These are phyloP conservation scores for Ariopsis seemanni DNA, from an alignment of 2,113 vertebrate species.

Conservation along the genomic window DNA sequence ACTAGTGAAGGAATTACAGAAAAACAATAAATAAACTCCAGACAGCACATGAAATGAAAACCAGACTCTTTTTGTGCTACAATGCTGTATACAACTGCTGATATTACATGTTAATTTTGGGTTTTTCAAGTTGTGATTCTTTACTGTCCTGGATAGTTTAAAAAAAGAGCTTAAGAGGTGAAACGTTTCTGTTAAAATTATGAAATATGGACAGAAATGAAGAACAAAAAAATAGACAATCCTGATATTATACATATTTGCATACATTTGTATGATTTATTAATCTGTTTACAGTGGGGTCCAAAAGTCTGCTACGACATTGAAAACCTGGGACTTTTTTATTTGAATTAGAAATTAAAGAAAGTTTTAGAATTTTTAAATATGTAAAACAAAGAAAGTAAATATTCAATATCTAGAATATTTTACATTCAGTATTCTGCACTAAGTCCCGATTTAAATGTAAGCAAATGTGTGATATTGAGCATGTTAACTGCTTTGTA, in stretches of 20 bases:
- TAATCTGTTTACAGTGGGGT: neutral
- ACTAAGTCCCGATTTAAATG: neutral
- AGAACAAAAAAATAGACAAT: neutral
- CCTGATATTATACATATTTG: neutral
- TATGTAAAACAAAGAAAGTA: neutral
- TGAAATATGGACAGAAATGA: neutral
- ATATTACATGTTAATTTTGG: neutral
- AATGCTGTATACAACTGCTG: neutral
- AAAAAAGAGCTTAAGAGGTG: neutral
- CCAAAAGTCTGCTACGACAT: neutral
- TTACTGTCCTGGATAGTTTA: neutral
- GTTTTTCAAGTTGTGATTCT: neutral
- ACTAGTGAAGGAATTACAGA: neutral
- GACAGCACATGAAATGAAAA: neutral
- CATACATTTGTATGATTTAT: neutral
- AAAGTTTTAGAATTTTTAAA: neutral
- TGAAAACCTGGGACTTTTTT: neutral
- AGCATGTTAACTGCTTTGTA: too few species aligned
- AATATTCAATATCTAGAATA: neutral
- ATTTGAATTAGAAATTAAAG: neutral
- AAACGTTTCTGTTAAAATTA: neutral
- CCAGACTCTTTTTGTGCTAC: neutral
- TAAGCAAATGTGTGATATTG: too few species aligned
- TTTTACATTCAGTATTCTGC: neutral
- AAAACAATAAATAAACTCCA: neutral